Conservation (phyloP, 2,797 vertebrate genomes). For the Acrossocheilus fasciatus region DNA sequence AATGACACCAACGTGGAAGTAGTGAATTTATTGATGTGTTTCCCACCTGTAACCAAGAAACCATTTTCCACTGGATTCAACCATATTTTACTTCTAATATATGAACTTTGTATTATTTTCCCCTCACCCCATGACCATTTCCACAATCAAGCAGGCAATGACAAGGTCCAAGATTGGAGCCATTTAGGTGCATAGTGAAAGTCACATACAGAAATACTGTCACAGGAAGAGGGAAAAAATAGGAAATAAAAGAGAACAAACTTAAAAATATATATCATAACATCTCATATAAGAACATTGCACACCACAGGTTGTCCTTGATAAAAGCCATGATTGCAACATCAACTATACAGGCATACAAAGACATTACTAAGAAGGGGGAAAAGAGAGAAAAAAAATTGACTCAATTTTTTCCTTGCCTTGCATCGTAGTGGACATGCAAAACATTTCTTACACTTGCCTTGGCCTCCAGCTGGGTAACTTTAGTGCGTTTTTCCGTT, state of each 20-base stretch:
- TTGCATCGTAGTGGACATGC: conserved; percentile 64
- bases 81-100: conserved; percentile 70
- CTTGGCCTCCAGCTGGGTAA: conserved; percentile 38
- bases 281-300: conserved; percentile 82
- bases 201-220: conserved; percentile 82
- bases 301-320: conserved; percentile 91
- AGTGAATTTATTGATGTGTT: conserved; percentile 98
- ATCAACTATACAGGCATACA: conserved; percentile 91
- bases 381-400: conserved; percentile 48
- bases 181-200: conserved; percentile 95
- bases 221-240: conserved; percentile 80
- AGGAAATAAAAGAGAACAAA: conserved; percentile 73
- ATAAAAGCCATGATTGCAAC: conserved; percentile 88
- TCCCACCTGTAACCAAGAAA: conserved; percentile 82
- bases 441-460: conserved; percentile 61
- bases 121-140: conserved; percentile 64
- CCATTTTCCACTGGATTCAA: conserved; percentile 73
- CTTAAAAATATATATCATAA: conserved; percentile 80
- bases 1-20: conserved; percentile 83
- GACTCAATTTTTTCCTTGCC: conserved; percentile 62
- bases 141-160: conserved; percentile 88
- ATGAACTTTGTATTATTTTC: conserved; percentile 74
- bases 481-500: not conserved
- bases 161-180: conserved; percentile 88
- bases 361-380: conserved; percentile 80